Percentiles rank a stretch among this genome's conserved stretches.
Conservation (phyloP, 2,113 vertebrate species). For the Dromaius novaehollandiae region DNA sequence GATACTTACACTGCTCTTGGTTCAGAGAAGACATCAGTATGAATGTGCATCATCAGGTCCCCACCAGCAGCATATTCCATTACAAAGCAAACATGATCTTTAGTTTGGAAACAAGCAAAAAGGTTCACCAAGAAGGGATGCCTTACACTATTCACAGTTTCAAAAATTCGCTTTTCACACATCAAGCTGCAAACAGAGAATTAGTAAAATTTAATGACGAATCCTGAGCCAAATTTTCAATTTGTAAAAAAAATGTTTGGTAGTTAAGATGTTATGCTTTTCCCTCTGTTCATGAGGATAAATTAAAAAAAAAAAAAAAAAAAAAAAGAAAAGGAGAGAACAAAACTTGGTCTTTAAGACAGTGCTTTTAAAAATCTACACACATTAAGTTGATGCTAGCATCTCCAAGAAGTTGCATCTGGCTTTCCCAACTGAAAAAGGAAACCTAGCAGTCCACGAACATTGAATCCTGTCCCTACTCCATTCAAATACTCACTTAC, state of each 20-base stretch:
- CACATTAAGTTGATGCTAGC: neutral
- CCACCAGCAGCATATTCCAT: conserved; percentile 99
- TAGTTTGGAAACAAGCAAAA: conserved; percentile 99
- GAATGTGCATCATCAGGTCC: conserved; percentile 99
- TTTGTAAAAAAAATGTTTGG: neutral
- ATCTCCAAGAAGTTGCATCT: neutral
- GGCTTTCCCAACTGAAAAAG: neutral
- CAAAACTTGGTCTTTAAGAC: neutral
- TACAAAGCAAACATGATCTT: conserved; percentile 98
- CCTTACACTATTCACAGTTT: conserved; percentile 98
- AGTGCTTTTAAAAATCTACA: neutral
- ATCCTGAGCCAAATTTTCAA: neutral
- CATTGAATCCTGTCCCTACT: neutral
- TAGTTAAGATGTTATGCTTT: neutral
- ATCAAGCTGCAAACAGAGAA: conserved; percentile 86
- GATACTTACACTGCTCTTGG: conserved; percentile 94
- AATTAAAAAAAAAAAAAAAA: neutral
- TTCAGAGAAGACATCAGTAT: conserved; percentile 97
- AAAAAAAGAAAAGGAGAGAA: neutral
- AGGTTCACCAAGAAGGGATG: conserved; percentile 99
- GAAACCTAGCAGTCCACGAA: neutral
- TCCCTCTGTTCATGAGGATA: neutral
- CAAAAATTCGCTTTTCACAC: conserved; percentile 99
- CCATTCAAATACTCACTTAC: neutral
- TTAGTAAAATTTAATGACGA: neutral